phyloP scores from a whole-genome alignment of 2,797 vertebrate genomes.

The Spheniscus humboldti region DNA sequence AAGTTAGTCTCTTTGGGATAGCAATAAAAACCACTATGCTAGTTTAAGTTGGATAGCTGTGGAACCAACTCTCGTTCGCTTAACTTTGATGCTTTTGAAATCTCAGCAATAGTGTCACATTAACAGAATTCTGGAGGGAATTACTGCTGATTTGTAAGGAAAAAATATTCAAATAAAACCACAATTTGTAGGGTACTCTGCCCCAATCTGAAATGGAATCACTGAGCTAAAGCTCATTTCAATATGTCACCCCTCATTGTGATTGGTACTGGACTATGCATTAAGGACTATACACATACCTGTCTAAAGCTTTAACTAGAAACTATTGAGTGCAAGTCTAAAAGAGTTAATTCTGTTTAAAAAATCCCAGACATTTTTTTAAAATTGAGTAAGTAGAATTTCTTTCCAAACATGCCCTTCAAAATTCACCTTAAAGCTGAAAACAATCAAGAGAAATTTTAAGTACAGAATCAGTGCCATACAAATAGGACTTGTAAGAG shows the following conservation, averaged over 20 bases:
- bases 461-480: not conserved
- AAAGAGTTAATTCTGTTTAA: not conserved
- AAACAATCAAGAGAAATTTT: not conserved
- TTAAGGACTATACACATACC: fast-evolving
- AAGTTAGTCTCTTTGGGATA: not conserved
- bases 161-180: not conserved
- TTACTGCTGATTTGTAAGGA: not conserved
- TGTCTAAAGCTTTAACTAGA: not conserved
- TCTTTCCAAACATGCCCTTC: not conserved
- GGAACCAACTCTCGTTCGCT: not conserved
- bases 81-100: not conserved
- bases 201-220: not conserved
- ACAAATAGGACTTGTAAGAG: not conserved
- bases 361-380: not conserved
- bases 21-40: not conserved
- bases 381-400: not conserved
- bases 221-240: not conserved
- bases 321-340: not conserved
- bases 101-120: not conserved
- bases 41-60: fast-evolving
- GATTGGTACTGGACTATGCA: not conserved
- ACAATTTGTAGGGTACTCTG: not conserved
- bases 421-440: not conserved
- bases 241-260: not conserved
- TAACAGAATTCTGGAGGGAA: not conserved